Percentiles rank a stretch among this genome's conserved stretches.
phyloP scores from a whole-genome alignment of 2,113 vertebrate species.

The Mus musculus region DNA sequence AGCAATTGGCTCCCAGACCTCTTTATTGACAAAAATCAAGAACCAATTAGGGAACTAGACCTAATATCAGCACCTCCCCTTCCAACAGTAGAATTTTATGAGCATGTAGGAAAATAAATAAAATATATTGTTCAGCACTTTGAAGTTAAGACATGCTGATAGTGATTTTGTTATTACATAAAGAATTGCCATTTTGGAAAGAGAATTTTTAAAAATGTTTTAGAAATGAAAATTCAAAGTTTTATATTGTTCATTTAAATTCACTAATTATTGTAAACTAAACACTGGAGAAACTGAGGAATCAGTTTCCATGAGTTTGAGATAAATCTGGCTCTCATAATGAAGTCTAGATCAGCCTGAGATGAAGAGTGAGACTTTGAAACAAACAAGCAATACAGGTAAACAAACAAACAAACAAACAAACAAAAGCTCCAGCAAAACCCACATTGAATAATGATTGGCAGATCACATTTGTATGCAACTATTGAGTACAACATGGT shows the following conservation, averaged over 20 bases:
- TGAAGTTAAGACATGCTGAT: not conserved
- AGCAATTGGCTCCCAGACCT: too few relatives aligned
- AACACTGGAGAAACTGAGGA: not conserved
- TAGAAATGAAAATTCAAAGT: conserved; percentile 3
- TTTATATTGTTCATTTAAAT: not conserved
- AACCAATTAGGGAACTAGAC: too few relatives aligned
- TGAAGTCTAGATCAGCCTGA: not conserved
- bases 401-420: not conserved
- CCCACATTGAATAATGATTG: not conserved
- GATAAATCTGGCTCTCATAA: not conserved
- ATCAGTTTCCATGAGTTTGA: not conserved
- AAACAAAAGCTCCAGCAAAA: not conserved
- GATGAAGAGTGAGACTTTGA: not conserved
- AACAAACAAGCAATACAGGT: not conserved
- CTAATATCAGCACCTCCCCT: too few relatives aligned
- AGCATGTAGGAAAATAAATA: not conserved
- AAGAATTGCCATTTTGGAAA: conserved; percentile 7
- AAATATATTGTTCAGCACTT: not conserved
- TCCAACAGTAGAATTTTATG: not conserved
- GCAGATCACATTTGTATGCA: not conserved
- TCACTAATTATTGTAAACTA: not conserved
- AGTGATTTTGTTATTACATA: conserved; percentile 21
- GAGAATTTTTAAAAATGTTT: not conserved
- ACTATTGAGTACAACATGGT: not conserved
- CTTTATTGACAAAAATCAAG: too few relatives aligned